Evolutionary conservation across 2,797 vertebrate genomes (phyloP), one percentile per base, ranked within the genome.

Genomic region (Danio tinwini): DNA sequence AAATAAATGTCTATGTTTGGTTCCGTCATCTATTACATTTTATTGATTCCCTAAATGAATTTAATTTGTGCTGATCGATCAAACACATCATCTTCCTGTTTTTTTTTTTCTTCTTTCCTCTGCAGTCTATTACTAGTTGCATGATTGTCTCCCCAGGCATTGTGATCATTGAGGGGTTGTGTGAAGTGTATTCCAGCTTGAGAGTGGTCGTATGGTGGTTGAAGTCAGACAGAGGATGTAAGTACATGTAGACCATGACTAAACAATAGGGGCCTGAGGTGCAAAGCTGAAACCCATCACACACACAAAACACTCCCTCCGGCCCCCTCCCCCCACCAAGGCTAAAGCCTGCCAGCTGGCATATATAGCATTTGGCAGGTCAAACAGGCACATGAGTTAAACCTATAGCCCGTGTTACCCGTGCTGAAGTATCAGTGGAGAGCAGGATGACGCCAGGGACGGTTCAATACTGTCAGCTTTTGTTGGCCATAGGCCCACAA

Each of bases 21-120:
- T 94, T 97, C 95, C 94, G 95, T 97, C 96, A 94, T 95, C 95
- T 95, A 95, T 97, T 98, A 98, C 98, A 96, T 95, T 94, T 96
- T 99, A 99, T 99, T 97, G 97, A 99, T 98, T 92, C 93, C 86
- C 95, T 13, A 97, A 98, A 99, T 98, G 94, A 98, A 97, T 97
- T 98, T 96, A 97, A 96, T 97, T 98, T 95, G 91, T 92, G 94
- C 96, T 97, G 97, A 98, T 99, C 96, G 95, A 99, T 99, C 97
- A 97, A 96, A 97, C 93, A 94, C 96, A 98, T 99, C 97, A 98
- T 98, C 96, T 94, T 94, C 95, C 89, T 93, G 56, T 52, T 55
- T 67, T 49, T 52, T 59, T 74, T 71, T 52, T 59, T 39, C 29
- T 42, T 55, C 73, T 53, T 50, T 44, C 78, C 81, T 70, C 75